Percentiles rank a stretch among this genome's conserved stretches.
Conservation (phyloP, 2,888 invertebrate genomes). For the Drosophila putrida region DNA sequence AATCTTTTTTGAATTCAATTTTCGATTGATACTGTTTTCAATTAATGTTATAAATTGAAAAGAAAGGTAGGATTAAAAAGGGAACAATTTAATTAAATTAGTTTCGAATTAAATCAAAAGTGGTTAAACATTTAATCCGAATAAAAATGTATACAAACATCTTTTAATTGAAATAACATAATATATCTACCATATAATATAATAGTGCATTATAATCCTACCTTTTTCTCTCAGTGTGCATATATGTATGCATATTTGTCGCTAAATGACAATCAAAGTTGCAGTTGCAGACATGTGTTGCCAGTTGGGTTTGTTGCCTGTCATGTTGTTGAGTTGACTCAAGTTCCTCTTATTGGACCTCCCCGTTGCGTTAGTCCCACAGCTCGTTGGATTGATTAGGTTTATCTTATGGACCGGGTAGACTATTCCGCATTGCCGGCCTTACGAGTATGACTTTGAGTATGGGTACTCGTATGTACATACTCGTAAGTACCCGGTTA, state of each 20-base stretch:
- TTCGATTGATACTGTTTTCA: no score
- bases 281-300: slow-evolving; percentile 57
- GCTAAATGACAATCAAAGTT: slow-evolving; percentile 44
- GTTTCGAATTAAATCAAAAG: no score
- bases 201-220: no score
- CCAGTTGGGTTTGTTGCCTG: slow-evolving; percentile 53
- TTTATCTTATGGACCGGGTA: slow-evolving; percentile 68
- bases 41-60: no score
- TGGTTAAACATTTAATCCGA: no score
- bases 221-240: slow-evolving; percentile 11
- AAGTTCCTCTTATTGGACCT: slow-evolving; percentile 3
- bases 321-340: slow-evolving; percentile 34
- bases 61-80: no score
- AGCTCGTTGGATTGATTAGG: slow-evolving; percentile 65
- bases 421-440: slow-evolving; percentile 71
- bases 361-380: slow-evolving; percentile 43
- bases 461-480: slow-evolving; percentile 16
- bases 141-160: no score
- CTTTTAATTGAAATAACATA: no score
- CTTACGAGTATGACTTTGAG: slow-evolving; percentile 6
- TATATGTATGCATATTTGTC: slow-evolving; percentile 16
- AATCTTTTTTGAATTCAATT: no score
- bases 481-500: slow-evolving; percentile 47
- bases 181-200: no score
- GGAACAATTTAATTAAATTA: no score